These are phyloP conservation scores for Cataglyphis rosenhaueri DNA, from an alignment of 2,888 invertebrate species.

Conservation along the genomic window DNA sequence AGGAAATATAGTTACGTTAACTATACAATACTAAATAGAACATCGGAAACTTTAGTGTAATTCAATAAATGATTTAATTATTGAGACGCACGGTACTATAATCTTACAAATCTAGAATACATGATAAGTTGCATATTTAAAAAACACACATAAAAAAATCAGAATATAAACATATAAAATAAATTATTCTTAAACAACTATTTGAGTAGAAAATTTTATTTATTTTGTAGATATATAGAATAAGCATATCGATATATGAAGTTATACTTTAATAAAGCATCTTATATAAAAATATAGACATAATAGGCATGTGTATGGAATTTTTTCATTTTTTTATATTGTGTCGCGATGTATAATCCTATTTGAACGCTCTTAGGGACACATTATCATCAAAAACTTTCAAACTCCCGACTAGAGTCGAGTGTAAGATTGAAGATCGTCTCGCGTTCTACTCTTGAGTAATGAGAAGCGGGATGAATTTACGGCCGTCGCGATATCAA, in stretches of 20 bases:
- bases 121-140: not conserved
- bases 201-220: slow-evolving; percentile 8
- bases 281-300: not conserved
- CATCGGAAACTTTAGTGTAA: not conserved
- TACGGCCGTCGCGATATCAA: slow-evolving; percentile 73
- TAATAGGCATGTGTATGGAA: not conserved
- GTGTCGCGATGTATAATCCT: not conserved
- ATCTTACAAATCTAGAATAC: not conserved
- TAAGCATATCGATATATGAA: not conserved
- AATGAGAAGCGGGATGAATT: slow-evolving; percentile 71
- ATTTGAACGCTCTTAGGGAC: not conserved
- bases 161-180: not conserved
- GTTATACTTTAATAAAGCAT: not conserved
- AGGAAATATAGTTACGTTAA: slow-evolving; percentile 12
- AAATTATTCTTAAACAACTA: not conserved
- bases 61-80: not conserved
- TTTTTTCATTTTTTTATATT: slow-evolving; percentile 8
- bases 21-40: slow-evolving; percentile 7
- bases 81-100: not conserved
- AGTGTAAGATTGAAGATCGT: not conserved
- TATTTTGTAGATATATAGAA: not conserved
- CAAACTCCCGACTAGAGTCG: slow-evolving; percentile 4
- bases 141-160: not conserved
- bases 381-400: not conserved
- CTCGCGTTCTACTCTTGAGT: slow-evolving; percentile 9